phyloP scores from a whole-genome alignment of 2,888 invertebrate species.

The Lutraria lutraria region DNA sequence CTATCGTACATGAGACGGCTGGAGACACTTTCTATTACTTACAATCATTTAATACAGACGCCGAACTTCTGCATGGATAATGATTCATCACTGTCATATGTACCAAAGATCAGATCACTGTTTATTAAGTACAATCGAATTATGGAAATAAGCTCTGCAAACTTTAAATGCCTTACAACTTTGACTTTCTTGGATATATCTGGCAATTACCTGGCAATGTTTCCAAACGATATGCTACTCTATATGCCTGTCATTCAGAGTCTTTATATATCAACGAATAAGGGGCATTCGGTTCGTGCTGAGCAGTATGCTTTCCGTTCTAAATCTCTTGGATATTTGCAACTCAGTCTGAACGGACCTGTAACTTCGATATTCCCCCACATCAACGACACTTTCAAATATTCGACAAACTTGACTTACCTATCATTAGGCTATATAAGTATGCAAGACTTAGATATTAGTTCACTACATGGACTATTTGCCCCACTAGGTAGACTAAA shows the following conservation, averaged over 20 bases:
- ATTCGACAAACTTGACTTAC: constrained; percentile 1
- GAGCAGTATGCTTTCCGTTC: constrained; percentile 23
- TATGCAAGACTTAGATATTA: not conserved
- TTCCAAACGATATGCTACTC: not conserved
- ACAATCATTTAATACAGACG: not conserved
- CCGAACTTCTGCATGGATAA: not conserved
- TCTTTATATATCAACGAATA: not conserved
- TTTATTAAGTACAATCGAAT: not conserved
- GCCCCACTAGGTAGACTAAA: not conserved
- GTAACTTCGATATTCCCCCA: not conserved
- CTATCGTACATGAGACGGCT: not conserved
- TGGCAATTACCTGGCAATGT: not conserved
- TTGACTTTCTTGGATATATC: not conserved
- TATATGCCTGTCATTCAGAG: not conserved
- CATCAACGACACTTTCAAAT: constrained; percentile 17
- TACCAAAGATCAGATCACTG: not conserved
- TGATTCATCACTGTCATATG: not conserved
- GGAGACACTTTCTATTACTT: not conserved
- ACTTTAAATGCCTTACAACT: not conserved
- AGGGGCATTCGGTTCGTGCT: not conserved
- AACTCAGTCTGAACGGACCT: not conserved
- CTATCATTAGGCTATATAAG: not conserved
- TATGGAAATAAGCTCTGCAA: not conserved
- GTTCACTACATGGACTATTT: not conserved
- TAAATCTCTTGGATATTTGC: not conserved